These are phyloP conservation scores for Steatornis caripensis DNA, from an alignment of 2,113 vertebrate genomes.

Conservation along the genomic window DNA sequence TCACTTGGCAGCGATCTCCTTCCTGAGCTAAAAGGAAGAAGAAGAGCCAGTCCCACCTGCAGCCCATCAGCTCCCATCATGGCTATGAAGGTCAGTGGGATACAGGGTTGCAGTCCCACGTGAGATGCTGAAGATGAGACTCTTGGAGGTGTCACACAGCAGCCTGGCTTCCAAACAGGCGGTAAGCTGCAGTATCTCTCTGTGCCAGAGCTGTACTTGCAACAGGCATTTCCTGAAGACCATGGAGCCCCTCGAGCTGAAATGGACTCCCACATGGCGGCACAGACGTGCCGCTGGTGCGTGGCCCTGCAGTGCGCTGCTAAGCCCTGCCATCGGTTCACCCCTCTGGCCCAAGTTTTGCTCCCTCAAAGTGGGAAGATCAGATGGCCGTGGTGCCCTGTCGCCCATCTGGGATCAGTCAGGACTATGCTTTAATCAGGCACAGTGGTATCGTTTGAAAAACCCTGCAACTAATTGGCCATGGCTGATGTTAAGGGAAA, in stretches of 20 bases:
- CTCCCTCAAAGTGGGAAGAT: neutral
- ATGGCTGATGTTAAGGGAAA: neutral
- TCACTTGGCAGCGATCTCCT: fast-evolving
- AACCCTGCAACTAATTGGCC: neutral
- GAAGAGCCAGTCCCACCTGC: neutral
- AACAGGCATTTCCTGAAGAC: neutral
- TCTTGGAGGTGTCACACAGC: neutral
- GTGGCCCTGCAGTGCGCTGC: fast-evolving
- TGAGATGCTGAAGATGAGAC: neutral
- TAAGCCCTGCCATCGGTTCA: neutral
- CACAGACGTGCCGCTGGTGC: neutral
- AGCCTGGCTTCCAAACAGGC: neutral
- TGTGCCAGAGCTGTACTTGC: neutral
- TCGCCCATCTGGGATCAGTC: neutral
- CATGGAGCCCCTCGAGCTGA: neutral
- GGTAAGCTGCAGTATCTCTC: neutral
- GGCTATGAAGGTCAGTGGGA: neutral
- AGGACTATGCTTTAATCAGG: neutral
- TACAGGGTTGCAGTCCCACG: neutral
- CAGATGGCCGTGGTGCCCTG: neutral
- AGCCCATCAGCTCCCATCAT: neutral
- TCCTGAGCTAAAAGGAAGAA: neutral
- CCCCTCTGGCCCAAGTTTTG: neutral
- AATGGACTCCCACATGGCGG: neutral
- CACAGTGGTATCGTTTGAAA: neutral